phyloP scores from a whole-genome alignment of 2,888 invertebrate species.

The Plebejus anna region DNA sequence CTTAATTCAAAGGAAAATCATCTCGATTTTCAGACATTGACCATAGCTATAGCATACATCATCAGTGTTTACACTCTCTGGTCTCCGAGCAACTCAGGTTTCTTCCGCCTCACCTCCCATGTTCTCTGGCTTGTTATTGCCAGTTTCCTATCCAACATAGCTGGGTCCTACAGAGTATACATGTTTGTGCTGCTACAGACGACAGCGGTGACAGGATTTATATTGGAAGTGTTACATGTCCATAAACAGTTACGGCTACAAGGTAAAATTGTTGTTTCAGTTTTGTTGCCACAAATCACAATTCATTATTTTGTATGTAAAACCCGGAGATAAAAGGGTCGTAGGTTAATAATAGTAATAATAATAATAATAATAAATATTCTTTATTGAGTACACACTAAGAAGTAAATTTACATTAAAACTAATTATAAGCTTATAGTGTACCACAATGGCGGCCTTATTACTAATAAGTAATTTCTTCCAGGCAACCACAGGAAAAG shows the following conservation, averaged over 20 bases:
- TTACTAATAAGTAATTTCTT: no score
- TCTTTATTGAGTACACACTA: no score
- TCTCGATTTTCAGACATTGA: slow-evolving; percentile 80
- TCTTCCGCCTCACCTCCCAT: slow-evolving; percentile 85
- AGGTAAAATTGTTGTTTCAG: slow-evolving; percentile 50
- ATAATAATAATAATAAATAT: no score
- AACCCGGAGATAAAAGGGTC: no score
- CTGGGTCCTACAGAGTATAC: slow-evolving; percentile 88
- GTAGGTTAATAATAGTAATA: no score
- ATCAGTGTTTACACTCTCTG: slow-evolving; percentile 86
- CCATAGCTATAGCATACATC: slow-evolving; percentile 84
- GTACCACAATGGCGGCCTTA: no score
- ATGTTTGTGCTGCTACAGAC: slow-evolving; percentile 84
- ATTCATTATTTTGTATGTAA: no score
- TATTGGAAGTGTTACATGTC: slow-evolving; percentile 78
- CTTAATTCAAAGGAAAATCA: background rate
- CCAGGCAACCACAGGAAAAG: no score
- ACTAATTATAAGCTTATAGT: no score
- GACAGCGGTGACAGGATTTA: slow-evolving; percentile 83
- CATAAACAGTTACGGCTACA: slow-evolving; percentile 71
- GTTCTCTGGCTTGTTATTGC: slow-evolving; percentile 88
- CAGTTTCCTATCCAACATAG: slow-evolving; percentile 86
- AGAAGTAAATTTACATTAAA: no score
- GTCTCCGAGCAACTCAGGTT: slow-evolving; percentile 84
- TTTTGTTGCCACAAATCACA: no score